Evolutionary conservation across 2,113 vertebrate species (phyloP).

Genomic region (Chitala chitala): DNA sequence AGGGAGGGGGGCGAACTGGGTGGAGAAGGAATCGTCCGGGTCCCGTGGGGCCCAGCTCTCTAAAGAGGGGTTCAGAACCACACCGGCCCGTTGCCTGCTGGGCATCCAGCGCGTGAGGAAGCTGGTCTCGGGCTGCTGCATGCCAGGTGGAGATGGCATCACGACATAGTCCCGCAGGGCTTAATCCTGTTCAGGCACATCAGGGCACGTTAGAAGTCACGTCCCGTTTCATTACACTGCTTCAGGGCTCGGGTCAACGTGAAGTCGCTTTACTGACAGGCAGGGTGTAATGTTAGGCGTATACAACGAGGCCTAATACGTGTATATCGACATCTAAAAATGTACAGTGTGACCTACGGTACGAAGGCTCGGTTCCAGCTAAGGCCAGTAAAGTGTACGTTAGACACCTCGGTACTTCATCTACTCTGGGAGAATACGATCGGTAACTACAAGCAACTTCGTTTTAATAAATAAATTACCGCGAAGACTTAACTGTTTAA

Average conservation of each 20-base stretch:
- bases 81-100: conserved; percentile 69
- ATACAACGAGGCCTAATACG: neutral
- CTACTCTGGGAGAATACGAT: no score
- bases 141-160: conserved; percentile 73
- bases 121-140: conserved; percentile 53
- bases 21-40: conserved; percentile 54
- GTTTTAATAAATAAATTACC: no score
- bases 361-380: no score
- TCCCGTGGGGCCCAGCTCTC: conserved; percentile 31
- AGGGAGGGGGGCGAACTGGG: conserved; percentile 52
- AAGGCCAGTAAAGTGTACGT: no score
- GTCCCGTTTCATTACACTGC: no score
- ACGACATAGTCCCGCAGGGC: conserved; percentile 22
- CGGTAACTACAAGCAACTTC: no score
- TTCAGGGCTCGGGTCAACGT: neutral
- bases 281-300: no score
- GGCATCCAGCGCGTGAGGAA: conserved; percentile 73
- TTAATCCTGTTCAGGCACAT: conserved; percentile 47
- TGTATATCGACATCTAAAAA: no score
- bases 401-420: no score
- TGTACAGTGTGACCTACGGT: neutral
- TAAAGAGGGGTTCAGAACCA: conserved; percentile 66
- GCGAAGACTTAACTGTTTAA: neutral
- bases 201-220: conserved; percentile 25
- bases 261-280: no score